Conservation (phyloP, 2,888 invertebrate species). For the Cactoblastis cactorum region DNA sequence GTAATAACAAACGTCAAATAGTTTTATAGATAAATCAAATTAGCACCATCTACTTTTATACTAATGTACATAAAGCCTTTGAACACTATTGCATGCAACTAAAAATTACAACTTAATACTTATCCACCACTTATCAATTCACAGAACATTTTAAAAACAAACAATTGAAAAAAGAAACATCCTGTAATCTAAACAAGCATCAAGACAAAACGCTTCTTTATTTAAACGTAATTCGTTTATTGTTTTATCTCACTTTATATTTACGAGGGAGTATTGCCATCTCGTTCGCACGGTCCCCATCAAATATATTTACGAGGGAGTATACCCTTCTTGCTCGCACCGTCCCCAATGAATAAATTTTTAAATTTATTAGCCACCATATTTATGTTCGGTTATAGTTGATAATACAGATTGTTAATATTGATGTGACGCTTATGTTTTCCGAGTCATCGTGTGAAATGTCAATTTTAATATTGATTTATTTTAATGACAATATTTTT, state of each 20-base stretch:
- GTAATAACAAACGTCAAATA: no score
- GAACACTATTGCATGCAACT: no score
- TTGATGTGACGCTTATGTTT: constrained; percentile 53
- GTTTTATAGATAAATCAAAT: no score
- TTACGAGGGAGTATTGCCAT: constrained; percentile 59
- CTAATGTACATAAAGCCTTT: no score
- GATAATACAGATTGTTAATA: constrained; percentile 64
- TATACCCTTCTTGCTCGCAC: constrained; percentile 45
- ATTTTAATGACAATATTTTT: constrained; percentile 41
- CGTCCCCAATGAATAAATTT: constrained; percentile 56
- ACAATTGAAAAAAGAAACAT: constrained; percentile 26
- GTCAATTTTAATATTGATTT: constrained; percentile 71
- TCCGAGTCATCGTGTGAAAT: constrained; percentile 63
- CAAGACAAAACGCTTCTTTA: constrained; percentile 74
- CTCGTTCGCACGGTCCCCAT: constrained; percentile 42
- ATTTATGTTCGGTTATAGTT: constrained; percentile 58
- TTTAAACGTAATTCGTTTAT: constrained; percentile 77
- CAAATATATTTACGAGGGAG: constrained; percentile 69
- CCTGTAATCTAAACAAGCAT: constrained; percentile 60
- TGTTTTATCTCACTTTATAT: constrained; percentile 76
- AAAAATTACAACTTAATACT: background rate
- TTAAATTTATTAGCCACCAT: constrained; percentile 67
- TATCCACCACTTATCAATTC: background rate
- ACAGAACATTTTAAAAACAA: background rate
- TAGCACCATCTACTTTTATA: no score